Evolutionary conservation across 2,888 invertebrate species (phyloP).

Genomic region (Calliscelio sp.): DNA sequence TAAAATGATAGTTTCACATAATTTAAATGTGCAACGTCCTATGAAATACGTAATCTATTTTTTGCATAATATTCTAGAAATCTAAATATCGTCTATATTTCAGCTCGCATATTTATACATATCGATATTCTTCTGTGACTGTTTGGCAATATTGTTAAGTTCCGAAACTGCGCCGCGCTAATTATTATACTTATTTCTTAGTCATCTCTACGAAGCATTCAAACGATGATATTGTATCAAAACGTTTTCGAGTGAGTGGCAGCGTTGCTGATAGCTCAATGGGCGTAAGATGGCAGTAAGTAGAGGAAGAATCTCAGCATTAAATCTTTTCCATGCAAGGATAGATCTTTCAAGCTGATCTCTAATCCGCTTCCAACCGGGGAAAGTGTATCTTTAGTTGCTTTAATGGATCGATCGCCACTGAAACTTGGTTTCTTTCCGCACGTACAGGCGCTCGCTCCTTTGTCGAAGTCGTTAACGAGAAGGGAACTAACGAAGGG

Average conservation of each 20-base stretch:
- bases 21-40: no score
- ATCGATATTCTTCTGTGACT: no score
- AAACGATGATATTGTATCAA: slow-evolving; percentile 42
- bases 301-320: slow-evolving; percentile 47
- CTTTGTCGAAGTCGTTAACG: slow-evolving; percentile 70
- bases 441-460: slow-evolving; percentile 56
- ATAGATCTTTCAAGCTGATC: slow-evolving; percentile 46
- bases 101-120: no score
- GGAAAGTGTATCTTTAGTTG: slow-evolving; percentile 62
- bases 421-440: slow-evolving; percentile 61
- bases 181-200: no score
- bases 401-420: slow-evolving; percentile 68
- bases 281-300: slow-evolving; percentile 49
- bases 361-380: slow-evolving; percentile 55
- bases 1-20: no score
- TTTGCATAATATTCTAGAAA: no score
- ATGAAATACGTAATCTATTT: no score
- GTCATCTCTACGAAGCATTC: no score
- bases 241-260: slow-evolving; percentile 18
- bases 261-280: slow-evolving; percentile 37
- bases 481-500: slow-evolving; percentile 68
- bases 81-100: no score
- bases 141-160: no score
- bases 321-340: slow-evolving; percentile 56
- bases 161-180: no score